Base-by-base conservation (phyloP, 2,113 vertebrate genomes). In the Passer montanus region DNA sequence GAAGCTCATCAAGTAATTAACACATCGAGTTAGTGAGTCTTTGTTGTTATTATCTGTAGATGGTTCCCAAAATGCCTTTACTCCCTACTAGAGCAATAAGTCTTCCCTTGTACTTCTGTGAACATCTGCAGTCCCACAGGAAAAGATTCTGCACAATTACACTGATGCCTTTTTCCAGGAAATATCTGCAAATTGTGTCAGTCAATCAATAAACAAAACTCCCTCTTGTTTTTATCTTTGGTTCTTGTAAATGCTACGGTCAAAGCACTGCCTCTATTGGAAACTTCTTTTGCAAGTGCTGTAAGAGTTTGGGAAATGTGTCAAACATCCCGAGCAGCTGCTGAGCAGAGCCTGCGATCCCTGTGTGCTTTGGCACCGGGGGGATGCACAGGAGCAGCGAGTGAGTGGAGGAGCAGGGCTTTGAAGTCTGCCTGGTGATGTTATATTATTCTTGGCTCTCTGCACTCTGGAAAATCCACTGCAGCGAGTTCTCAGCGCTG, bases 371-470 rank as follows among this genome's bases (percentile, higher is more conserved):
- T 98, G 98, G 97, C 98, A 97, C 92, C 53, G 50, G 89, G 75
- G 55, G 96, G 97, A 96, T 98, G 98, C 98, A 98, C 98, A 96
- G 98, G 98, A 98, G 98, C 97, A 93, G 96, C 78, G 97, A 94
- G 88, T 13, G 88, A 95, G 91, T 85, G 95, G 79, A 95, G 94
- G 80, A 89, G 69, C 94, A 69, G 84, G 64, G 77, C 98, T 99
- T 99, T 99, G 98, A 99, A 98, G 98, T 98, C 97, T 96, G 96
- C 86, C 81, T 95, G 97, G 96, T 98, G 97, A 97, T 98, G 98
- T 97, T 97, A 98, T 98, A 97, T 99, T 99, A 98, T 98, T 98
- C 97, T 99, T 99, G 98, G 99, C 98, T 97, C 91, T 68, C 37
- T 46, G 62, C 35, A 7, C 59, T 76, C 93, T 98, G 98, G 98